phyloP scores from a whole-genome alignment of 2,888 invertebrate species.

The Pseudoips prasinana region DNA sequence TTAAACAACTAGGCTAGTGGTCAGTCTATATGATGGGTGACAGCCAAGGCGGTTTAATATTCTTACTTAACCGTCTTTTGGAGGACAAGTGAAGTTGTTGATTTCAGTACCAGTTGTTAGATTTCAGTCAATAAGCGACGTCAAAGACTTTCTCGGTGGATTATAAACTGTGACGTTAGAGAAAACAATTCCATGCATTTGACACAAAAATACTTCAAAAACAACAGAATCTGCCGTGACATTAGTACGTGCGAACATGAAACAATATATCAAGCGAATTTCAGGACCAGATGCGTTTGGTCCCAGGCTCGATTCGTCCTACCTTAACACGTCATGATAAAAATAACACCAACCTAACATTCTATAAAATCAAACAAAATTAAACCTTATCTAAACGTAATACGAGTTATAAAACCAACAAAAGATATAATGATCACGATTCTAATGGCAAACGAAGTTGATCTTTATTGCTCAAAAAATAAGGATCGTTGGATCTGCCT shows the following conservation, averaged over 20 bases:
- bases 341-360: constrained; percentile 17
- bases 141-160: too few species aligned
- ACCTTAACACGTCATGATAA: constrained; percentile 35
- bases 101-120: too few species aligned
- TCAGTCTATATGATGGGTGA: too few species aligned
- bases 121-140: too few species aligned
- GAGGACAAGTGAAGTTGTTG: too few species aligned
- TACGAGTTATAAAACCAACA: constrained; percentile 1
- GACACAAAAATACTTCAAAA: too few species aligned
- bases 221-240: too few species aligned
- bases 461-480: constrained; percentile 18
- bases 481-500: constrained; percentile 9
- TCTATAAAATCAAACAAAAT: constrained; percentile 2
- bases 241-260: constrained; percentile 29
- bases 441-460: constrained; percentile 18
- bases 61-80: too few species aligned
- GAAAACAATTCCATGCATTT: too few species aligned
- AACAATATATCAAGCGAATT: constrained; percentile 42
- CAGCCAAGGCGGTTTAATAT: too few species aligned
- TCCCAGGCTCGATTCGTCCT: constrained; percentile 40
- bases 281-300: constrained; percentile 50
- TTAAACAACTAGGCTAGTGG: too few species aligned
- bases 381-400: constrained; percentile 7
- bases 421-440: neutral
- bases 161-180: too few species aligned